These are phyloP conservation scores for Chaunax sp. DNA, from an alignment of 2,797 vertebrate species.

Conservation along the genomic window DNA sequence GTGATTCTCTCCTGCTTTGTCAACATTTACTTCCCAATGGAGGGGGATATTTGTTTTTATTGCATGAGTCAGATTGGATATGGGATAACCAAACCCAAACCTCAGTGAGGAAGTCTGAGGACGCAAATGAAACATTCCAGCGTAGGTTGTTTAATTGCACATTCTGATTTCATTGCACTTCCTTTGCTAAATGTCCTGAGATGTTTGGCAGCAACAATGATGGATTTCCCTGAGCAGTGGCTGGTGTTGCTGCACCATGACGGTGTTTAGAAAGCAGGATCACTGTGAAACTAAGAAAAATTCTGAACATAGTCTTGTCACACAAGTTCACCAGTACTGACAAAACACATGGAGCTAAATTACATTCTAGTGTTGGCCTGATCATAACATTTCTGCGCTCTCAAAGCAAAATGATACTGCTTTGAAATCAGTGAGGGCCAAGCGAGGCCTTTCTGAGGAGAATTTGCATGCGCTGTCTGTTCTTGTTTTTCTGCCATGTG, in stretches of 20 bases:
- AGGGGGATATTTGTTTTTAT: slow-evolving; percentile 58
- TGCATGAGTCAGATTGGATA: slow-evolving; percentile 56
- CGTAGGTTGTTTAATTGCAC: slow-evolving; percentile 58
- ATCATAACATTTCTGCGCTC: not conserved
- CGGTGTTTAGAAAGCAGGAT: slow-evolving; percentile 49
- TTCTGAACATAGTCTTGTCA: slow-evolving; percentile 33
- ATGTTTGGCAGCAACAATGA: slow-evolving; percentile 63
- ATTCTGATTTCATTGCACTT: slow-evolving; percentile 35
- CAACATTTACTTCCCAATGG: slow-evolving; percentile 54
- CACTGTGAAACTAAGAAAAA: slow-evolving; percentile 64
- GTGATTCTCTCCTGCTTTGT: slow-evolving; percentile 36
- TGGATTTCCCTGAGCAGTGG: slow-evolving; percentile 53
- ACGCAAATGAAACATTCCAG: slow-evolving; percentile 65
- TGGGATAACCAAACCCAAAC: slow-evolving; percentile 62
- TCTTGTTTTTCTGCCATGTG: not conserved
- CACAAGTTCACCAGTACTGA: slow-evolving; percentile 27
- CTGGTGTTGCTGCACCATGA: slow-evolving; percentile 33
- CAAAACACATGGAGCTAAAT: slow-evolving; percentile 13
- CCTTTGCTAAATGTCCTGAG: slow-evolving; percentile 48
- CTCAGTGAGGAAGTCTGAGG: slow-evolving; percentile 59
- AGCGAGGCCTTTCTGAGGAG: not conserved
- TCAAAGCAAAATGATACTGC: slow-evolving; percentile 6
- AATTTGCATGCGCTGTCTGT: not conserved
- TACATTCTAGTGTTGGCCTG: not conserved
- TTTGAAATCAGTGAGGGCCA: not conserved